phyloP scores from a whole-genome alignment of 2,888 invertebrate species.

The Aphidoletes aphidimyza region DNA sequence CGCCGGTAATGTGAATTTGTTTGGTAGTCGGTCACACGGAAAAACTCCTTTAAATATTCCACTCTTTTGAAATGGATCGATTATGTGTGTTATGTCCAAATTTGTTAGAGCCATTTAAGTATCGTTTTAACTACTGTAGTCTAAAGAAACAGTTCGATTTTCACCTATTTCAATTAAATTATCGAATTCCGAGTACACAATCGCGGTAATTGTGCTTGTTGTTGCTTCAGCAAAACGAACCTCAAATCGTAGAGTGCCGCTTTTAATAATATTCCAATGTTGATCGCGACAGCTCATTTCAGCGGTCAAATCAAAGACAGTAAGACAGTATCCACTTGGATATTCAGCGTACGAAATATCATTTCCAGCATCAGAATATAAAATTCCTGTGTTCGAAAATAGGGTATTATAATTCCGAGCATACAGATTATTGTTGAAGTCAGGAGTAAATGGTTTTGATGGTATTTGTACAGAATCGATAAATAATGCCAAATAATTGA shows the following conservation, averaged over 20 bases:
- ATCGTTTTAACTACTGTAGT: conserved; percentile 40
- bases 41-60: not conserved
- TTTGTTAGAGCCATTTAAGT: not conserved
- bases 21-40: not conserved
- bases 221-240: not conserved
- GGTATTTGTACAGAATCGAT: conserved; percentile 27
- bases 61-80: not conserved
- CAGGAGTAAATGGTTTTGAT: not conserved
- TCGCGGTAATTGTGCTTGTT: not conserved
- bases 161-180: conserved; percentile 3
- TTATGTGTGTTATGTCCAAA: not conserved
- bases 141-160: conserved; percentile 5
- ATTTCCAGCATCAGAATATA: not conserved
- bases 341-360: not conserved
- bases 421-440: not conserved
- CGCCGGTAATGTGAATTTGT: not conserved
- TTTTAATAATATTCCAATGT: conserved; percentile 50
- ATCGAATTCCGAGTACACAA: conserved; percentile 13
- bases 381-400: not conserved
- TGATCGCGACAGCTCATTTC: not conserved
- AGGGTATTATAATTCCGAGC: not conserved
- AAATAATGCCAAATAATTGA: not conserved
- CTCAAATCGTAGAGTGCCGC: not conserved
- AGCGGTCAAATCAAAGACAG: conserved; percentile 21
- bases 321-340: not conserved